Evolutionary conservation across 2,113 vertebrate species (phyloP).

Genomic region (Felis catus): DNA sequence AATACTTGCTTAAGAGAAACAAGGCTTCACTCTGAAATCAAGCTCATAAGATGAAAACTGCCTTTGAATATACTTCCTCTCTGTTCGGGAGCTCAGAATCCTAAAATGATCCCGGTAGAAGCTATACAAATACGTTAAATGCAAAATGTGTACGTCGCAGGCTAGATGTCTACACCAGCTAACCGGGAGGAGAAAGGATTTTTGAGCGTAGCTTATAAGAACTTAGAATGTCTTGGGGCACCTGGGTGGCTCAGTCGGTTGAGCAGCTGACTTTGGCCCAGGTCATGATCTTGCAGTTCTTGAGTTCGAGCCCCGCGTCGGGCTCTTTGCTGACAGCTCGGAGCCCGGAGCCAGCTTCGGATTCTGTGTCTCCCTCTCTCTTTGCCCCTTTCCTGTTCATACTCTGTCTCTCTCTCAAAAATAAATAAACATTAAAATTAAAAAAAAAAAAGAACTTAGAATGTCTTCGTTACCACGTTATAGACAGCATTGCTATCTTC

Average conservation of each 20-base stretch:
- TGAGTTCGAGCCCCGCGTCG: no score
- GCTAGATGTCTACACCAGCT: not conserved
- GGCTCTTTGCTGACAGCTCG: no score
- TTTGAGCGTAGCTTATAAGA: not conserved
- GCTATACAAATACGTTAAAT: constrained; percentile 20
- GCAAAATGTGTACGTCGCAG: not conserved
- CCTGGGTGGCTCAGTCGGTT: no score
- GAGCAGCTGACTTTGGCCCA: no score
- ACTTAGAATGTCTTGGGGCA: not conserved
- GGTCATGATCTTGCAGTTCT: no score
- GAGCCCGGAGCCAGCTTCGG: no score
- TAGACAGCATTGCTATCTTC: constrained; percentile 39
- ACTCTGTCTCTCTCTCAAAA: no score
- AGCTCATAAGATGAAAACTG: not conserved
- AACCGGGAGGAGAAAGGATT: constrained; percentile 17
- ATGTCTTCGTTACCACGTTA: not conserved
- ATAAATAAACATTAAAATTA: no score
- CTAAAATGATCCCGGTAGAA: constrained; percentile 25
- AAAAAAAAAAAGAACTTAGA: not conserved
- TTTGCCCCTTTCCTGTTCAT: no score
- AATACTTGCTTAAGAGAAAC: constrained; percentile 1
- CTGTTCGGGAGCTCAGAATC: constrained; percentile 7
- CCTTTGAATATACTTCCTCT: not conserved
- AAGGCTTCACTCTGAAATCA: constrained; percentile 1
- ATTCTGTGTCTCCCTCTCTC: no score